A percentile compares a stretch with the other conserved stretches of the same genome.
Evolutionary conservation across 2,113 vertebrate species (phyloP).

Genomic region (Isurus oxyrinchus): DNA sequence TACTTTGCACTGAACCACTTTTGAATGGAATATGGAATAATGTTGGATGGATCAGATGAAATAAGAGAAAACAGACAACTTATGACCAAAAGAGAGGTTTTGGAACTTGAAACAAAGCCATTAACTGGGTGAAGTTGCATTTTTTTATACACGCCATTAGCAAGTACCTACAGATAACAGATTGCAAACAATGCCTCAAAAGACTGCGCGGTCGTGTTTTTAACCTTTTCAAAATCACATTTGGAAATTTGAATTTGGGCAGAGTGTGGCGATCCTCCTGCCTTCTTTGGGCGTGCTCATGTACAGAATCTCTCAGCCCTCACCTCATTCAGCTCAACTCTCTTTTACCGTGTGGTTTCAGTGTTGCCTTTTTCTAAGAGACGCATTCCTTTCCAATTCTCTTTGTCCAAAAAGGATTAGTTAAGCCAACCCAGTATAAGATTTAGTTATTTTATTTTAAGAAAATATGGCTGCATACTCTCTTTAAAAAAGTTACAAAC

Average conservation of each 20-base stretch:
- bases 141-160: neutral
- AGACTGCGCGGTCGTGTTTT: neutral
- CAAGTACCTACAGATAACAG: neutral
- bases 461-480: neutral
- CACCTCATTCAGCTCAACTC: neutral
- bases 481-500: no score
- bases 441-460: neutral
- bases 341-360: neutral
- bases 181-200: neutral
- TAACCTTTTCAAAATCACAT: neutral
- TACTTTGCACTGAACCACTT: neutral
- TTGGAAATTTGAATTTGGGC: neutral
- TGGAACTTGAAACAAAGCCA: neutral
- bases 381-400: no score
- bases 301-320: neutral
- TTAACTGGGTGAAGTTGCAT: neutral
- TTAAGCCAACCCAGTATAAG: neutral
- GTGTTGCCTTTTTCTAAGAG: neutral
- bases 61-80: neutral
- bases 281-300: neutral
- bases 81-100: neutral
- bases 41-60: neutral
- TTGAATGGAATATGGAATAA: neutral
- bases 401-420: neutral
- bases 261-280: neutral